Base-by-base conservation (phyloP, 2,888 invertebrate genomes). In the Lithophane ornitopus region DNA sequence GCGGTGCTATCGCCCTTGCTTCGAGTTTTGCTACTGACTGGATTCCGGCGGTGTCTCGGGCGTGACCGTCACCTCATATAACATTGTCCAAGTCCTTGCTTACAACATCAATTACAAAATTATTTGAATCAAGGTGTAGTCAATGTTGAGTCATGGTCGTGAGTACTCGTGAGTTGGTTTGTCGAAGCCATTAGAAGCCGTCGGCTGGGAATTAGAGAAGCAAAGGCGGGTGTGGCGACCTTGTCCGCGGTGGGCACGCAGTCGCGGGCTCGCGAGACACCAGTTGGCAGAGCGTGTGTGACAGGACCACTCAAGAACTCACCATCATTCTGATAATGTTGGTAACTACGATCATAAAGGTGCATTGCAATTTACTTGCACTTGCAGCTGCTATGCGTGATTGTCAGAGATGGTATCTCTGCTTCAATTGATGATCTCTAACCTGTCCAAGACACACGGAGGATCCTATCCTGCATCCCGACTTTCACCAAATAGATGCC, bases 61-160 rank as follows among this genome's bases (percentile, higher is more conserved):
- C 12, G 34, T 22, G 19, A 49, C 14, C 14, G 34, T 39, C 26
- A 26, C 22, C 19, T 39, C 12, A 26, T 9, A 34, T 46, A 39
- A 70, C n/a, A n/a, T 34, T 70, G n/a, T 70, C n/a, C 4, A n/a
- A 56, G 44, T 69, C 22, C 26, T 52, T 28, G 26, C 41, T 54
- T 19, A 63, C 34, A 68, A 16, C 28, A 54, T 41, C 26, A 28
- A 49, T 34, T 66, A 26, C 9, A 39, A 39, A 4, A 39, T n/a
- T 12, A n/a, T 8, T 19, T 19, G 12, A 26, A 14, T 12, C 12
- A 46, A 28, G 26, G 26, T 46, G 28, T 49, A 49, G 44, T 49
- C 26, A 22, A 28, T 26, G n/a, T 28, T 28, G 65, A 65, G 7
- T 65, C 19, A 12, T 65, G 63, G 26, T 65, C 65, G 41, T 41